These are phyloP conservation scores for Orchesellides sinensis DNA, from an alignment of 2,888 invertebrate species.

Conservation along the genomic window DNA sequence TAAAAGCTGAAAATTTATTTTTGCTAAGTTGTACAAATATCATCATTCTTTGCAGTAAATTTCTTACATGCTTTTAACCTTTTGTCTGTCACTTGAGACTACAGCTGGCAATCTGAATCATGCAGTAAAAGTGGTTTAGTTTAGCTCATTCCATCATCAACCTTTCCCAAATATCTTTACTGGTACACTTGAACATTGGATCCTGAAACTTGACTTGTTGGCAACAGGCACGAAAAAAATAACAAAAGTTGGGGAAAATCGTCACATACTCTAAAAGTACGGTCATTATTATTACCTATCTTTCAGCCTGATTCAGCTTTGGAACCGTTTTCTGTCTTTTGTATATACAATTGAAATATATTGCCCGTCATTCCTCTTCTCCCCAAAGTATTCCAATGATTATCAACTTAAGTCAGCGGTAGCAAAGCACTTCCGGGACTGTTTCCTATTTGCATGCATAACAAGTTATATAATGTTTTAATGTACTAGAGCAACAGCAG, in stretches of 20 bases:
- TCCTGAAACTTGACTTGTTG: background rate
- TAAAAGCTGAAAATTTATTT: too few relatives aligned
- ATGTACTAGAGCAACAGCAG: background rate
- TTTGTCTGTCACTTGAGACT: too few relatives aligned
- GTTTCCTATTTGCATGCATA: background rate
- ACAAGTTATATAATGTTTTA: background rate
- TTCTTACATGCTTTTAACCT: too few relatives aligned
- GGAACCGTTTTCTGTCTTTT: background rate
- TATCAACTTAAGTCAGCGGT: background rate
- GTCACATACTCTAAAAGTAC: background rate
- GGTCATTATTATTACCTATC: background rate
- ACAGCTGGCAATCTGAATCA: too few relatives aligned
- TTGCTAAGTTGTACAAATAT: too few relatives aligned
- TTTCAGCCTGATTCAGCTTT: background rate
- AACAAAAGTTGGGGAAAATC: background rate
- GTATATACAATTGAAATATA: background rate
- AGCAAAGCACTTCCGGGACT: slow-evolving; percentile 19
- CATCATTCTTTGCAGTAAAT: too few relatives aligned
- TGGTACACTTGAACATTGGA: too few relatives aligned
- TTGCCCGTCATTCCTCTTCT: slow-evolving; percentile 17
- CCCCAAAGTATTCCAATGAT: background rate
- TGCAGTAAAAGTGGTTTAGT: too few relatives aligned
- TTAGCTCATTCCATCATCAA: too few relatives aligned
- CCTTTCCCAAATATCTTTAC: too few relatives aligned
- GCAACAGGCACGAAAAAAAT: background rate